Percentiles rank a stretch among this genome's conserved stretches.
phyloP scores from a whole-genome alignment of 2,797 vertebrate species.

The Gallinago nigripennis region DNA sequence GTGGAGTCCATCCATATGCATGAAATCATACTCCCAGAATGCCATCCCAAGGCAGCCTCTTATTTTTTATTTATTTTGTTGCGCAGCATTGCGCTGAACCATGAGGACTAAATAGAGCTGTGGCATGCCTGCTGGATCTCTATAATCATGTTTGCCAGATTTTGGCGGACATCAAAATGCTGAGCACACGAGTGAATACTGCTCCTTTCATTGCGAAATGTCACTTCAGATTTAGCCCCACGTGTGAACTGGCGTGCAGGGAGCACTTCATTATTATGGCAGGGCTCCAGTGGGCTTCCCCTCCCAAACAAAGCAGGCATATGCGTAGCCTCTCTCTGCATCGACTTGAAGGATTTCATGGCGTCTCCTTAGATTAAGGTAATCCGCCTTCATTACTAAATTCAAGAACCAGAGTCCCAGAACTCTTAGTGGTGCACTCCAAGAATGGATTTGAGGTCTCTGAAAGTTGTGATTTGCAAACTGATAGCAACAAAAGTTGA shows the following conservation, averaged over 20 bases:
- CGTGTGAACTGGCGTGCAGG: background rate
- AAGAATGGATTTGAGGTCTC: background rate
- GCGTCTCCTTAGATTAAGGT: slow-evolving; percentile 64
- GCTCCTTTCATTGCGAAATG: slow-evolving; percentile 39
- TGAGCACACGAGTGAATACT: slow-evolving; percentile 9
- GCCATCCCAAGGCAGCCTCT: background rate
- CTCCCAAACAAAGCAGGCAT: slow-evolving; percentile 16
- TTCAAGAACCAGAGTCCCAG: background rate
- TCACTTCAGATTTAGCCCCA: slow-evolving; percentile 45
- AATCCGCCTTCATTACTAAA: slow-evolving; percentile 58
- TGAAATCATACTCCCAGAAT: background rate
- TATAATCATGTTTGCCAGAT: slow-evolving; percentile 34
- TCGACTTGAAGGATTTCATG: slow-evolving; percentile 55
- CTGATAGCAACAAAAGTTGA: background rate
- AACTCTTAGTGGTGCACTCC: background rate
- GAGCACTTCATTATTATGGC: background rate
- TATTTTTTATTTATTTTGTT: background rate
- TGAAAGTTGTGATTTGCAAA: background rate
- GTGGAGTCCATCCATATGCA: background rate
- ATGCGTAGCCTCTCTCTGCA: background rate
- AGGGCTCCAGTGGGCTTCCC: slow-evolving; percentile 33
- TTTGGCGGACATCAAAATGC: slow-evolving; percentile 21
- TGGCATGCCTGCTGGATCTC: slow-evolving; percentile 12
- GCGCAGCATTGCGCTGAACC: background rate
- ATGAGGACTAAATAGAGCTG: slow-evolving; percentile 56